A percentile compares a stretch with the other conserved stretches of the same genome.
phyloP scores from a whole-genome alignment of 2,113 vertebrate species.

The Cololabis saira region DNA sequence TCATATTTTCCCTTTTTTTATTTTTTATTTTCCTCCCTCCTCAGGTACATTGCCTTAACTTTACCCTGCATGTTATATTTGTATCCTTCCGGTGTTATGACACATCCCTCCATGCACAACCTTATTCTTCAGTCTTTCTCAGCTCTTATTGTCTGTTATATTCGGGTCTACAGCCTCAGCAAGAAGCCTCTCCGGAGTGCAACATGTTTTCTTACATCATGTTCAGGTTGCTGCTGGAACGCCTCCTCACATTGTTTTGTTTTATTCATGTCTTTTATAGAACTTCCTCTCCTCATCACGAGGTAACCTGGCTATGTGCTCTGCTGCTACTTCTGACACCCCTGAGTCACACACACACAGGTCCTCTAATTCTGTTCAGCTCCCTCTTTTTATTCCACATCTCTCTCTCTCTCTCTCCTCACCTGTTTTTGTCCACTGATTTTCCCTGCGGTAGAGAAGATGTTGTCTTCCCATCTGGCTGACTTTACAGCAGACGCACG shows the following conservation, averaged over 20 bases:
- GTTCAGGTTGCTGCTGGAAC: slow-evolving; percentile 32
- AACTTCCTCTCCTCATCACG: slow-evolving; percentile 43
- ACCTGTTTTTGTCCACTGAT: slow-evolving; percentile 60
- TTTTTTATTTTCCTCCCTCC: too few relatives aligned
- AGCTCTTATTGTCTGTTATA: slow-evolving; percentile 42
- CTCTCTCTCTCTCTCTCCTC: slow-evolving; percentile 26
- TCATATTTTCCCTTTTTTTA: neutral
- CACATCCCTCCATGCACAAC: slow-evolving; percentile 9
- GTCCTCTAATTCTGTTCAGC: slow-evolving; percentile 14
- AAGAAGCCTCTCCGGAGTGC: slow-evolving; percentile 26
- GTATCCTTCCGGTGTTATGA: slow-evolving; percentile 26
- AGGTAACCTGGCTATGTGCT: slow-evolving; percentile 19
- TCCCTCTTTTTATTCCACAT: neutral
- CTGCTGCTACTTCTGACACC: slow-evolving; percentile 41
- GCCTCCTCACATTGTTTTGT: slow-evolving; percentile 45
- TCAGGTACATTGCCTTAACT: slow-evolving; percentile 7
- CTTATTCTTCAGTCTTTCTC: slow-evolving; percentile 1
- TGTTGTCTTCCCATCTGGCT: slow-evolving; percentile 77
- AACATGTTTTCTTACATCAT: slow-evolving; percentile 33
- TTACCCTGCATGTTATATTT: slow-evolving; percentile 35
- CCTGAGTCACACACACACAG: slow-evolving; percentile 15
- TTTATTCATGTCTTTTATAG: slow-evolving; percentile 59
- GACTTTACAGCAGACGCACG: slow-evolving; percentile 73
- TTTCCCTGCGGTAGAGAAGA: slow-evolving; percentile 72
- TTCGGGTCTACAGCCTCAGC: slow-evolving; percentile 27